Evolutionary conservation across 2,797 vertebrate species (phyloP), one percentile per base, ranked within the genome.

Genomic region (Paedocypris micromegethes): DNA sequence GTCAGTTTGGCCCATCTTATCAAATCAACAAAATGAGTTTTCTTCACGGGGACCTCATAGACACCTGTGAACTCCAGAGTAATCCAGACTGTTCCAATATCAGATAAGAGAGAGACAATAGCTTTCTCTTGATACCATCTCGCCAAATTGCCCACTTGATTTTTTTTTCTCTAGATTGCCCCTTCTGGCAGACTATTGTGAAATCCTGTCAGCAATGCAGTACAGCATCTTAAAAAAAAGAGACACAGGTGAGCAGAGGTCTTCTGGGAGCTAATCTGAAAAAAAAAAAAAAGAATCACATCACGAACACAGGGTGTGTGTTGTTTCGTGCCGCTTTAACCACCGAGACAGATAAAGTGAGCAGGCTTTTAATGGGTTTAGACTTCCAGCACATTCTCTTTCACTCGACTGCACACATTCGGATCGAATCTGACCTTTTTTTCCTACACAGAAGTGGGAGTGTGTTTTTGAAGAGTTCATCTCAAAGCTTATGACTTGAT

Each of bases 401-500:
- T 37, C 46, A 43, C 51, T 42, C 9, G 8, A 43, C 43, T 37
- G 52, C 43, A 43, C 46, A 58, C 64, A 38, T 51, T 73, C 23
- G n/a, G 58, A 73, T 67, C 58, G 68, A 70, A 70, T 39, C 59
- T 70, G 68, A 70, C 68, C 68, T 70, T 64, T 73, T 23, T 70
- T 68, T 68, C 71, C 71, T 67, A 62, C 71, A 71, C 58, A 55
- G 68, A 61, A 68, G 59, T 67, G 64, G 73, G 69, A 73, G 71
- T 73, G 9, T 62, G 71, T 52, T 73, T 73, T 66, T 67, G 54
- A 68, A 74, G 55, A 63, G 64, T 68, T 75, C 56, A 44, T 71
- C 68, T 71, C 64, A 62, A 41, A 55, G 62, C 50, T 46, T 75
- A 66, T 72, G 69, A 71, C 60, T 58, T 75, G 64, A 75, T 72